A percentile compares a stretch with the other conserved stretches of the same genome.
These are phyloP conservation scores for Epizoanthus stellaris DNA, from an alignment of 92 coral and sea anemone genomes.

Conservation along the genomic window DNA sequence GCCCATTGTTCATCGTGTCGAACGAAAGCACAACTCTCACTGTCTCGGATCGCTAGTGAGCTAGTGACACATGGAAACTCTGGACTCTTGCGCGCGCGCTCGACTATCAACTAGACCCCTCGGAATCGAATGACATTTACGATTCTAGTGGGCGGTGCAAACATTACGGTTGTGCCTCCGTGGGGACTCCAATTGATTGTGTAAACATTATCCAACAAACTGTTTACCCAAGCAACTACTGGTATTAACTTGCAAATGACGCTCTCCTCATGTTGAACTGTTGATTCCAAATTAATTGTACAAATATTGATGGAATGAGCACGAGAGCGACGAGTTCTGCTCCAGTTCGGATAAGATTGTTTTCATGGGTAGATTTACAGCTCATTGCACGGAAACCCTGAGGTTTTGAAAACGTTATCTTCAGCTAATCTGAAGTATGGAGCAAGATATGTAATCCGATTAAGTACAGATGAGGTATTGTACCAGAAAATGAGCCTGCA, in stretches of 20 bases:
- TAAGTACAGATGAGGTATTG: constrained; percentile 46
- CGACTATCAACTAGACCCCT: constrained; percentile 5
- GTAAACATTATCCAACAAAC: constrained; percentile 88
- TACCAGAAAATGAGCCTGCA: constrained; percentile 50
- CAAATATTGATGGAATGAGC: constrained; percentile 74
- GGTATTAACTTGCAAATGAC: constrained; percentile 79
- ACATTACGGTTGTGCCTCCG: constrained; percentile 66
- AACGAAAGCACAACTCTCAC: neutral
- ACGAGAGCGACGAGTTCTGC: constrained; percentile 5
- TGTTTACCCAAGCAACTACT: constrained; percentile 81
- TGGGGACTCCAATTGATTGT: constrained; percentile 72
- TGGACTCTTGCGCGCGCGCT: constrained; percentile 38
- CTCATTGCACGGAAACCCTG: constrained; percentile 47
- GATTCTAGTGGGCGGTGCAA: constrained; percentile 78
- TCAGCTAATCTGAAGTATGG: constrained; percentile 31
- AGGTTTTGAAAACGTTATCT: constrained; percentile 62
- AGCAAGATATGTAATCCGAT: constrained; percentile 58
- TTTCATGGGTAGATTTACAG: constrained; percentile 10
- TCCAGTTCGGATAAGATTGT: constrained; percentile 23
- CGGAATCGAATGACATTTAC: constrained; percentile 71
- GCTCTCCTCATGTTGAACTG: constrained; percentile 56
- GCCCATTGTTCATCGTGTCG: constrained; percentile 17
- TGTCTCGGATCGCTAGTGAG: neutral
- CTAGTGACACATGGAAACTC: constrained; percentile 20
- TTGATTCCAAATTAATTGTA: constrained; percentile 76